phyloP scores from a whole-genome alignment of 2,797 vertebrate species.

The Fistularia commersonii region DNA sequence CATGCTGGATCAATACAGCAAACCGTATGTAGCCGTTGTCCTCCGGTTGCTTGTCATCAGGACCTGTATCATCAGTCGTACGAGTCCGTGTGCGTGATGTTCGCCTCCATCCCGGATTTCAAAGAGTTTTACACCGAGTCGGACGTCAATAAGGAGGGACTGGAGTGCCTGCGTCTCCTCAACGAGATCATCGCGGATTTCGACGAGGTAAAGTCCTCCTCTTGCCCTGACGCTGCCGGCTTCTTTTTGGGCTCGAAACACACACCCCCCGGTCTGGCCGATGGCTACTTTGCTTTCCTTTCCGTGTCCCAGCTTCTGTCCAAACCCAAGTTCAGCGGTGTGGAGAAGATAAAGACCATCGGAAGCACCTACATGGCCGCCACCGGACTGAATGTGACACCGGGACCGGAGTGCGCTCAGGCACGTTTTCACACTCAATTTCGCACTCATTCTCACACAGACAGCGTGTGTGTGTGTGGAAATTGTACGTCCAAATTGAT shows the following conservation, averaged over 20 bases:
- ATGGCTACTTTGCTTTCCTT: background rate
- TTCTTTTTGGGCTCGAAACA: constrained; percentile 6
- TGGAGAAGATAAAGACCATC: constrained; percentile 98
- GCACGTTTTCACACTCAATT: constrained; percentile 56
- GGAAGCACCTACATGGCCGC: constrained; percentile 98
- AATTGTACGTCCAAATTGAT: background rate
- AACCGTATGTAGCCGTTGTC: no score
- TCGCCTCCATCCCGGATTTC: constrained; percentile 97
- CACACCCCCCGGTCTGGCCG: no score
- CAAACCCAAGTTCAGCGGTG: constrained; percentile 95
- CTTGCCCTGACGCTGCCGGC: background rate
- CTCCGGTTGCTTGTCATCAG: constrained; percentile 71
- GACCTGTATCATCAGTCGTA: constrained; percentile 96
- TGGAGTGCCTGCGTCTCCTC: constrained; percentile 94
- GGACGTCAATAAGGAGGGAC: constrained; percentile 95
- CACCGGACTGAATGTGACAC: constrained; percentile 87
- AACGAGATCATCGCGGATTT: constrained; percentile 98
- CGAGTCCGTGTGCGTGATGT: constrained; percentile 96
- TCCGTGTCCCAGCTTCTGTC: constrained; percentile 82
- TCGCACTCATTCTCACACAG: background rate
- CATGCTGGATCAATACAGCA: no score
- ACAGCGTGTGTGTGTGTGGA: no score
- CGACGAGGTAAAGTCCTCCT: constrained; percentile 82
- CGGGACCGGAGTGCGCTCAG: constrained; percentile 87
- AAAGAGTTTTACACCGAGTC: constrained; percentile 98